Conservation (phyloP, 1,140 invertebrate genomes). For the Bacillus rossius region DNA sequence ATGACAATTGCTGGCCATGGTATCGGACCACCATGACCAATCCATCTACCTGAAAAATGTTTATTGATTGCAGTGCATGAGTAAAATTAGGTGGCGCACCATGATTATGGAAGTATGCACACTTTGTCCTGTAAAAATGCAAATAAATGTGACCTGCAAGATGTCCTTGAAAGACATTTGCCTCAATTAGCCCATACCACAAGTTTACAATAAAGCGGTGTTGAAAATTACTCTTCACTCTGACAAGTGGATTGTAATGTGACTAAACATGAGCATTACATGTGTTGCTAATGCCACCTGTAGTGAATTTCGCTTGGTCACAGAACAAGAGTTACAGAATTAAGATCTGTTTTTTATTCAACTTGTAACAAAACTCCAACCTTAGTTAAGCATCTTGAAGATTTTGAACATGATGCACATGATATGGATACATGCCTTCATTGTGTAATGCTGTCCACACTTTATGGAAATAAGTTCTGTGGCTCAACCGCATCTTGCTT, state of each 20-base stretch:
- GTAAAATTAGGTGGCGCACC: not conserved
- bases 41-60: not conserved
- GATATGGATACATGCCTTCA: not conserved
- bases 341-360: not conserved
- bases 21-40: not conserved
- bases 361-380: not conserved
- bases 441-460: not conserved
- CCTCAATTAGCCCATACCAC: not conserved
- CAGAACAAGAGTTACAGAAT: not conserved
- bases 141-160: not conserved
- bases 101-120: not conserved
- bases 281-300: not conserved
- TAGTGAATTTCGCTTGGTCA: not conserved
- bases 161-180: not conserved
- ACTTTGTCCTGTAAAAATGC: not conserved
- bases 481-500: not conserved
- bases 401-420: not conserved
- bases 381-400: not conserved
- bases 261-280: not conserved
- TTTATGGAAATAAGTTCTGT: no score
- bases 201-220: not conserved
- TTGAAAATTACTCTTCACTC: not conserved
- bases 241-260: not conserved
- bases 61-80: not conserved
- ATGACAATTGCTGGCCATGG: not conserved